Evolutionary conservation across 1,140 invertebrate species (phyloP).

Genomic region (Chionoecetes opilio): DNA sequence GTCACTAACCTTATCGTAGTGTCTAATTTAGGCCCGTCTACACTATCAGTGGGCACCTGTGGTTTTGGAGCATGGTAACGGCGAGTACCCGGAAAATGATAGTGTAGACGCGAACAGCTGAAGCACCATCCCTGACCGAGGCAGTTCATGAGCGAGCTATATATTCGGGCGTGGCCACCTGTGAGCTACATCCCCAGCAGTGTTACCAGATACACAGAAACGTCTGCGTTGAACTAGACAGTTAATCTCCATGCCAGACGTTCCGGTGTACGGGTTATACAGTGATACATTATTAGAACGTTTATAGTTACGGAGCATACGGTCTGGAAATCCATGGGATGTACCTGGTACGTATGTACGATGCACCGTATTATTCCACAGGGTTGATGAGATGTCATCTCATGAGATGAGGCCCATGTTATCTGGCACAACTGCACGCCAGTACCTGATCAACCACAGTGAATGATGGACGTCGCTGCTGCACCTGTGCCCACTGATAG

Average conservation of each 20-base stretch:
- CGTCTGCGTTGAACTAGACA: constrained; percentile 33
- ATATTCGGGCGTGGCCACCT: constrained; percentile 38
- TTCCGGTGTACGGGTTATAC: constrained; percentile 44
- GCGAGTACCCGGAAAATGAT: constrained; percentile 42
- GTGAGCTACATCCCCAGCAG: constrained; percentile 38
- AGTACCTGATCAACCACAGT: constrained; percentile 51
- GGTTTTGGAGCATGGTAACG: constrained; percentile 52
- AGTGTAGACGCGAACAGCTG: too few species aligned
- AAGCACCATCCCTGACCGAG: constrained; percentile 54
- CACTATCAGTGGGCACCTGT: constrained; percentile 54
- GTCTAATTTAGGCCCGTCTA: neutral
- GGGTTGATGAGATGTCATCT: constrained; percentile 32
- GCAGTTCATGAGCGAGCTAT: constrained; percentile 44
- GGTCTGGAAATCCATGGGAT: constrained; percentile 39
- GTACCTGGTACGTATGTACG: constrained; percentile 49
- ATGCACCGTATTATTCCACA: constrained; percentile 48
- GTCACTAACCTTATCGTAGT: too few species aligned
- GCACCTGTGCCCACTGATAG: constrained; percentile 13
- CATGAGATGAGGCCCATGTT: constrained; percentile 40
- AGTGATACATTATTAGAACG: constrained; percentile 47
- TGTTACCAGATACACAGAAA: constrained; percentile 53
- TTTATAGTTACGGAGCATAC: constrained; percentile 55
- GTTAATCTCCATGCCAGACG: constrained; percentile 48
- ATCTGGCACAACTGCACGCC: constrained; percentile 51
- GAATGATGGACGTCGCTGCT: constrained; percentile 55